phyloP scores from a whole-genome alignment of 2,888 invertebrate genomes.

The Volucella zonaria region DNA sequence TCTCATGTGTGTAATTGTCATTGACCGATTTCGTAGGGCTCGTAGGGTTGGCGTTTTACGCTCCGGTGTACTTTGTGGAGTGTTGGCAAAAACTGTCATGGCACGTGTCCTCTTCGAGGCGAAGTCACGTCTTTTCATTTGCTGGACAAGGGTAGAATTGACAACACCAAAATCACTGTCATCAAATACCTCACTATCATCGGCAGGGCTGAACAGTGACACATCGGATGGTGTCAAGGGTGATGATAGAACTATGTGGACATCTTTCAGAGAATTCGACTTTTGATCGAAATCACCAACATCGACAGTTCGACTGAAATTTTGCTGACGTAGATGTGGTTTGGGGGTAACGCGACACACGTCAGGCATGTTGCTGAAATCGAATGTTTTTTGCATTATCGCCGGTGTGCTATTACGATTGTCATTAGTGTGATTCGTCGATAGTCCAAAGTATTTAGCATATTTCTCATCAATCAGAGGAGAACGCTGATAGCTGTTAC shows the following conservation, averaged over 20 bases:
- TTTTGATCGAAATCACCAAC: conserved; percentile 54
- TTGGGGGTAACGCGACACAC: conserved; percentile 68
- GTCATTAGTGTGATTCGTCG: conserved; percentile 46
- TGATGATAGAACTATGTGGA: conserved; percentile 46
- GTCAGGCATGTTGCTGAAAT: conserved; percentile 69
- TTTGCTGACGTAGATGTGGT: conserved; percentile 58
- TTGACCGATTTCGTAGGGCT: conserved; percentile 75
- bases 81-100: conserved; percentile 76
- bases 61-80: conserved; percentile 62
- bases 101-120: conserved; percentile 78
- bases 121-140: conserved; percentile 76
- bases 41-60: conserved; percentile 60
- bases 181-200: conserved; percentile 53
- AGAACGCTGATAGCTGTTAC: conserved; percentile 71
- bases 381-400: conserved; percentile 54
- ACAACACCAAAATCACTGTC: conserved; percentile 53
- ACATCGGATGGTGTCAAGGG: conserved; percentile 40
- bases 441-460: conserved; percentile 80
- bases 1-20: conserved; percentile 71
- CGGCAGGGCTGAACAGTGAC: conserved; percentile 35
- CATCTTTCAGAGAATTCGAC: conserved; percentile 60
- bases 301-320: conserved; percentile 46
- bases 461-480: conserved; percentile 77
- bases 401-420: conserved; percentile 53
- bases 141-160: conserved; percentile 55